phyloP scores from a whole-genome alignment of 2,888 invertebrate genomes.

The Acleris cristana region DNA sequence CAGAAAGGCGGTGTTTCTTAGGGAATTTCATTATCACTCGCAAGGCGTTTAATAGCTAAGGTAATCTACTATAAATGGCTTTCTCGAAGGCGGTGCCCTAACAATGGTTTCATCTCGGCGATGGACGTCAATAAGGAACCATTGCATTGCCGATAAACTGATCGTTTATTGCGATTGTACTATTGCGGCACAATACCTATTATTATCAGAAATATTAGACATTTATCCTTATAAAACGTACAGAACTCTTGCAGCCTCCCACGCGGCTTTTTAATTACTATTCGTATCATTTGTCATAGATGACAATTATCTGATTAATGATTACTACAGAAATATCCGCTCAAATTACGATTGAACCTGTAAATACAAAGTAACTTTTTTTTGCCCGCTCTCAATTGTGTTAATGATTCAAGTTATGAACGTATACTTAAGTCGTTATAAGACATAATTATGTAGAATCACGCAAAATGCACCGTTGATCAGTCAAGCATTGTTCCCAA shows the following conservation, averaged over 20 bases:
- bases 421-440: constrained; percentile 2
- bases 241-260: neutral
- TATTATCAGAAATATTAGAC: neutral
- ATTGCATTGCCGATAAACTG: constrained; percentile 25
- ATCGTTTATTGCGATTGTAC: constrained; percentile 23
- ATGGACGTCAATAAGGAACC: constrained; percentile 23
- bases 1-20: neutral
- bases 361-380: neutral
- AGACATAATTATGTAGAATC: constrained; percentile 9
- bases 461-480: neutral
- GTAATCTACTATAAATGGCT: constrained; percentile 14
- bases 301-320: neutral
- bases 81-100: constrained; percentile 12
- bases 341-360: no score
- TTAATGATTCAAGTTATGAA: neutral
- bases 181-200: neutral
- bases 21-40: constrained; percentile 22
- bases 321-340: neutral
- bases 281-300: neutral
- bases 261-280: constrained; percentile 12
- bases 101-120: constrained; percentile 23
- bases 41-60: constrained; percentile 5
- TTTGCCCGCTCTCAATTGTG: neutral
- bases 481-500: neutral
- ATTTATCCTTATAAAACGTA: neutral